These are phyloP conservation scores for Hydriomena furcata DNA, from an alignment of 2,888 invertebrate species.

Conservation along the genomic window DNA sequence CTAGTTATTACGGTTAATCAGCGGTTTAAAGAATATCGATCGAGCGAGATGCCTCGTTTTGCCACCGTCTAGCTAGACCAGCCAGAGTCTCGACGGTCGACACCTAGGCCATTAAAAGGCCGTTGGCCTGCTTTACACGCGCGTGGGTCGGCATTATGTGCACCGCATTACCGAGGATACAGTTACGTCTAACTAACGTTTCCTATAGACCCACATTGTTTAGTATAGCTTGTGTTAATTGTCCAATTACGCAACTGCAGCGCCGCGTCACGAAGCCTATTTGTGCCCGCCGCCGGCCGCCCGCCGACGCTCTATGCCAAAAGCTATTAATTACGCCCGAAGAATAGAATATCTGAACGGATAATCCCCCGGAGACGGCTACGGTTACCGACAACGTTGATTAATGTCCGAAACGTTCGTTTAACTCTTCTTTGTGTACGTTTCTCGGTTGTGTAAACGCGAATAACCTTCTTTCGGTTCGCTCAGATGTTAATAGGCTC, in stretches of 20 bases:
- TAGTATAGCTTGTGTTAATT: conserved; percentile 66
- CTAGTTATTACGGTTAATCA: conserved; percentile 13
- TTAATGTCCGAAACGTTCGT: conserved; percentile 75
- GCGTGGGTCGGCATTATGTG: conserved; percentile 69
- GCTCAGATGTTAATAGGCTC: conserved; percentile 64
- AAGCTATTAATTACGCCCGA: conserved; percentile 79
- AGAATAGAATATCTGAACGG: conserved; percentile 79
- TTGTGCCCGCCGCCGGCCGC: conserved; percentile 49
- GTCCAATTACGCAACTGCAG: conserved; percentile 69
- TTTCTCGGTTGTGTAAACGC: conserved; percentile 66
- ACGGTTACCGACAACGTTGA: conserved; percentile 79
- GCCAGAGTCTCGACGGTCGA: conserved; percentile 49
- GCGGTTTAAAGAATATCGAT: conserved; percentile 13
- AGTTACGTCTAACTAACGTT: conserved; percentile 60
- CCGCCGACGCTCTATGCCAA: conserved; percentile 72
- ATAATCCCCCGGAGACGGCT: conserved; percentile 79
- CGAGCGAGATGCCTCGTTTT: conserved; percentile 3
- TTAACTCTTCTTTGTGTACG: conserved; percentile 73
- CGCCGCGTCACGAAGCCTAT: conserved; percentile 66
- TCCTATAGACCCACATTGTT: conserved; percentile 64
- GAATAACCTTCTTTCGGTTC: conserved; percentile 74
- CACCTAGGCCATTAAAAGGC: conserved; percentile 60
- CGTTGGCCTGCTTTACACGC: conserved; percentile 66
- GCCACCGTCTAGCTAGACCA: conserved; percentile 42
- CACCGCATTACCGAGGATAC: conserved; percentile 58